Evolutionary conservation across 2,113 vertebrate genomes (phyloP).

Genomic region (Crocuta crocuta): DNA sequence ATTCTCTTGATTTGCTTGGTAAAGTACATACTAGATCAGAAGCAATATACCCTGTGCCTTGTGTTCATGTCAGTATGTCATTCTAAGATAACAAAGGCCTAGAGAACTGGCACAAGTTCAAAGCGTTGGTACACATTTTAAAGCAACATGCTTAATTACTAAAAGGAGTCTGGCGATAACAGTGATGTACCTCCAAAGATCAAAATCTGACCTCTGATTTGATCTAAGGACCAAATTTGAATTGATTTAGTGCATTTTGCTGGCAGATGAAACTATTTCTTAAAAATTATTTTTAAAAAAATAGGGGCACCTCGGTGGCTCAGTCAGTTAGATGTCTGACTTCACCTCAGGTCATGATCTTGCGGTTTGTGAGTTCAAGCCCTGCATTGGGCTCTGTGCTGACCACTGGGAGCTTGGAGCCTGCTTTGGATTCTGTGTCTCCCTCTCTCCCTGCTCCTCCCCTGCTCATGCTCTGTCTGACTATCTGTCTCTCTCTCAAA

Average conservation of each 20-base stretch:
- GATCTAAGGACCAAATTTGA: background rate
- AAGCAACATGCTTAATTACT: background rate
- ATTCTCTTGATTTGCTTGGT: background rate
- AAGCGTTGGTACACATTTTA: background rate
- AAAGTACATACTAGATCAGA: background rate
- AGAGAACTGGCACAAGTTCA: background rate
- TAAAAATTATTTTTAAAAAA: background rate
- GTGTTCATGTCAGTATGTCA: background rate
- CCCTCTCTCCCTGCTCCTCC: too few relatives aligned
- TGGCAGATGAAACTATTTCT: background rate
- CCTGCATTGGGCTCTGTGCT: too few relatives aligned
- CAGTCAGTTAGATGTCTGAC: too few relatives aligned
- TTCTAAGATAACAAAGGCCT: background rate
- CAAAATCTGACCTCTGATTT: background rate
- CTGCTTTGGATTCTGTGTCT: too few relatives aligned
- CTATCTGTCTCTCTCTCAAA: too few relatives aligned
- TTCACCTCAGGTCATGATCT: too few relatives aligned
- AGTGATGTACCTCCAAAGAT: background rate
- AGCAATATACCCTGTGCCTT: background rate
- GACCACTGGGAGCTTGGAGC: too few relatives aligned
- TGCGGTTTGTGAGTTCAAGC: too few relatives aligned
- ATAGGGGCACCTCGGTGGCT: too few relatives aligned
- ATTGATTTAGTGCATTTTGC: conserved; percentile 4
- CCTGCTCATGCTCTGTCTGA: too few relatives aligned
- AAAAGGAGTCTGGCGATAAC: background rate